phyloP scores from a whole-genome alignment of 2,797 vertebrate species.

The Falco berigora region DNA sequence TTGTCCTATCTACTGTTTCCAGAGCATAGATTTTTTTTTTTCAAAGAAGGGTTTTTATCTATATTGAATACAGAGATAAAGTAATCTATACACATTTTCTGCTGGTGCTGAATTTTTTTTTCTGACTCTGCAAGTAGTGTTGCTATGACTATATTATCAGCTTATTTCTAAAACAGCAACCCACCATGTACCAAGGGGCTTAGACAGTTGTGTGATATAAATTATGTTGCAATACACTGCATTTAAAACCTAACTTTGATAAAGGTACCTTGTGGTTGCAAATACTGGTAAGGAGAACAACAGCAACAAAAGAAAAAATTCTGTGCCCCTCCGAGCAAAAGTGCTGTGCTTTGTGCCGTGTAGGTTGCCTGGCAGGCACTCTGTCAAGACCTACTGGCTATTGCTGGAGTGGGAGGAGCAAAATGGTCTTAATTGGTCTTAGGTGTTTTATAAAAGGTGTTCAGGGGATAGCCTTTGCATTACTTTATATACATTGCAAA shows the following conservation, averaged over 20 bases:
- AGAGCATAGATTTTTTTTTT: slow-evolving; percentile 2
- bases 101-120: neutral
- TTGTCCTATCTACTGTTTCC: slow-evolving; percentile 20
- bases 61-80: slow-evolving; percentile 12
- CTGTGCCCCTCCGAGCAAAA: neutral
- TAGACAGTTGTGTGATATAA: neutral
- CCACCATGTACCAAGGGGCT: neutral
- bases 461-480: neutral
- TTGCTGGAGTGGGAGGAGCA: neutral
- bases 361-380: neutral
- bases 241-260: neutral
- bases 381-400: neutral
- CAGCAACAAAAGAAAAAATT: neutral
- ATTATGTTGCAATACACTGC: neutral
- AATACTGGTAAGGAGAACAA: neutral
- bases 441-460: neutral
- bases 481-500: neutral
- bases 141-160: slow-evolving; percentile 8
- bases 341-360: neutral
- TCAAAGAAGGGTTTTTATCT: slow-evolving; percentile 8
- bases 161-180: neutral
- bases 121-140: slow-evolving; percentile 25
- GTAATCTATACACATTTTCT: slow-evolving; percentile 31
- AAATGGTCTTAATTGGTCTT: neutral
- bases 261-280: neutral